A percentile compares a stretch with the other conserved stretches of the same genome.
phyloP scores from a whole-genome alignment of 35 echinoderm and acorn worm species.

The Ptychodera flava region DNA sequence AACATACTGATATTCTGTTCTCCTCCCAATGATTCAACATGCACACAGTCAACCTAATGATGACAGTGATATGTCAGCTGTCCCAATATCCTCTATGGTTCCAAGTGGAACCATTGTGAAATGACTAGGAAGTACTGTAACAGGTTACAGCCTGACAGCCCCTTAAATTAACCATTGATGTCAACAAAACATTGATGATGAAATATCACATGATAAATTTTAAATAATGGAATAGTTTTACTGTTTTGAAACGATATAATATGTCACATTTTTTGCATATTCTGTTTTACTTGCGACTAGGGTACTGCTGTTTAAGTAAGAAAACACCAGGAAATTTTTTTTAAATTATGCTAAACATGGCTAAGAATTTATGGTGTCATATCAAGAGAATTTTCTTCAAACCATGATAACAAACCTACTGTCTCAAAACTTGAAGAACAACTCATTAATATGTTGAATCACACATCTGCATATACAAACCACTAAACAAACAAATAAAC shows the following conservation, averaged over 20 bases:
- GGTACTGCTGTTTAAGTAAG: too few species aligned
- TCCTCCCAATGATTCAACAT: not conserved
- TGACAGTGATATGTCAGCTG: not conserved
- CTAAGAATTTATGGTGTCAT: not conserved
- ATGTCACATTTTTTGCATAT: too few species aligned
- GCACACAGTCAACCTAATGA: not conserved
- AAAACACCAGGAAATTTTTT: too few species aligned
- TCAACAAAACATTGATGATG: too few species aligned
- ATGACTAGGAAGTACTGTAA: too few species aligned
- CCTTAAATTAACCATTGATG: too few species aligned
- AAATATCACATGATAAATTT: too few species aligned
- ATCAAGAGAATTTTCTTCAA: not conserved
- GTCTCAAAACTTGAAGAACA: not conserved
- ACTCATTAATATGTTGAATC: too few species aligned
- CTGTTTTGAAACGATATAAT: too few species aligned
- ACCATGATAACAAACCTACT: not conserved
- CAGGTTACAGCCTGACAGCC: not conserved
- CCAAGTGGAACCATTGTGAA: not conserved
- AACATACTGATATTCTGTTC: not conserved
- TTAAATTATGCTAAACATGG: not conserved
- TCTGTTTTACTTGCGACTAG: too few species aligned
- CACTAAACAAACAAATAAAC: not conserved
- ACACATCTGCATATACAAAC: not conserved
- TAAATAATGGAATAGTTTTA: too few species aligned
- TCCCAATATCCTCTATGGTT: not conserved